Base-by-base conservation (phyloP, 1,140 invertebrate genomes). In the Homalodisca vitripennis region DNA sequence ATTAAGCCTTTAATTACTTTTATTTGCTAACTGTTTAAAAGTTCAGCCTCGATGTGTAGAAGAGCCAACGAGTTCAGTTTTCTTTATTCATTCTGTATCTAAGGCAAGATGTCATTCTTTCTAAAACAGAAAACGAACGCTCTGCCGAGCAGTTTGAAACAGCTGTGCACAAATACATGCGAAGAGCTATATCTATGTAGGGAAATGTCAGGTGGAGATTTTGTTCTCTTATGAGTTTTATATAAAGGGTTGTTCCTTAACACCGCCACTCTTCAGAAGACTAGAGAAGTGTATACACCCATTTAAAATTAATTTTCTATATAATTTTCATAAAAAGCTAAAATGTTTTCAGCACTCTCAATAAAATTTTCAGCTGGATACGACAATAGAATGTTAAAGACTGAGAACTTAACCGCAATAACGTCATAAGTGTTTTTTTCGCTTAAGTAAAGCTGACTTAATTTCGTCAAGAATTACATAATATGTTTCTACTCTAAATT, bases 1-100 rank as follows among this genome's bases (percentile, higher is more conserved):
- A n/a, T n/a, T n/a, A n/a, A n/a, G n/a, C n/a, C n/a, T n/a, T 41
- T n/a, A 41, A 10, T 32, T 29, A 10, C 12, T 72, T 20, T 65
- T 64, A 48, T 31, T 64, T 22, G 34, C 34, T 66, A 6, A 55
- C 51, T 20, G 51, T 55, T 20, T 20, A 24, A 55, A 55, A 55
- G 24, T 55, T 17, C 17, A 55, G n/a, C n/a, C n/a, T n/a, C n/a
- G n/a, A n/a, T n/a, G n/a, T n/a, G n/a, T n/a, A n/a, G n/a, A n/a
- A n/a, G n/a, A n/a, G n/a, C n/a, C n/a, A n/a, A n/a, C n/a, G n/a
- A n/a, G n/a, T n/a, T n/a, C n/a, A n/a, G n/a, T 55, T 17, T 20
- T 55, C 24, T 17, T 26, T 6, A 24, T 68, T 68, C 14, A 10
- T 57, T 26, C 22, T 13, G 66, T n/a, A 67, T 3, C 29, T 24